phyloP scores from a whole-genome alignment of 2,797 vertebrate genomes.

The Paratrypauchen microcephalus region DNA sequence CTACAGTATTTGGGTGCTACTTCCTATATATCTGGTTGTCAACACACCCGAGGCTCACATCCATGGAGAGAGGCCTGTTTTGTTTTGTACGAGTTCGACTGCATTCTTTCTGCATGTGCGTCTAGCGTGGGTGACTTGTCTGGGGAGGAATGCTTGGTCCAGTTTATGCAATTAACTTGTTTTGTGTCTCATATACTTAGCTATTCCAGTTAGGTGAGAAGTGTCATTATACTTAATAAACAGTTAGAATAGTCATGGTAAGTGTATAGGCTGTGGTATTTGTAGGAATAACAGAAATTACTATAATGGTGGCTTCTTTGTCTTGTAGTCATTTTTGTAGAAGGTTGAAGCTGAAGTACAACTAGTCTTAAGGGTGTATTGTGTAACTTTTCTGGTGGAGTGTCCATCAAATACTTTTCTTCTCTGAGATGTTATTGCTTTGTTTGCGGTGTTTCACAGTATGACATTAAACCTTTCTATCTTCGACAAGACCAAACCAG shows the following conservation, averaged over 20 bases:
- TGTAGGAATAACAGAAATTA: neutral
- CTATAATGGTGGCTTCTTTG: neutral
- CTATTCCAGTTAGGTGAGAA: neutral
- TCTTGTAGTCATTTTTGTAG: neutral
- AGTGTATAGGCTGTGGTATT: neutral
- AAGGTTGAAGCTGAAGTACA: neutral
- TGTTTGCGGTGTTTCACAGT: too few species aligned
- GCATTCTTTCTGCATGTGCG: neutral
- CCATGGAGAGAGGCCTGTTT: neutral
- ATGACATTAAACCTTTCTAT: too few species aligned
- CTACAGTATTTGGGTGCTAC: neutral
- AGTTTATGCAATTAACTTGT: constrained; percentile 1
- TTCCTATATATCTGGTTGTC: neutral
- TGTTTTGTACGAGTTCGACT: neutral
- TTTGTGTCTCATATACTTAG: neutral
- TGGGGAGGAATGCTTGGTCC: neutral
- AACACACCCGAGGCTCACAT: neutral
- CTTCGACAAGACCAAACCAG: too few species aligned
- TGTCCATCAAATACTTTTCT: too few species aligned
- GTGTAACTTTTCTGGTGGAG: too few species aligned
- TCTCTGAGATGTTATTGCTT: too few species aligned
- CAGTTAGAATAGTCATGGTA: neutral
- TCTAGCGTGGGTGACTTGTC: neutral
- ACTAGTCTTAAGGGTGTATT: neutral
- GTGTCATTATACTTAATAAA: neutral